A percentile compares a stretch with the other conserved stretches of the same genome.
Evolutionary conservation across 1,140 invertebrate species (phyloP).

Genomic region (Philaenus spumarius): DNA sequence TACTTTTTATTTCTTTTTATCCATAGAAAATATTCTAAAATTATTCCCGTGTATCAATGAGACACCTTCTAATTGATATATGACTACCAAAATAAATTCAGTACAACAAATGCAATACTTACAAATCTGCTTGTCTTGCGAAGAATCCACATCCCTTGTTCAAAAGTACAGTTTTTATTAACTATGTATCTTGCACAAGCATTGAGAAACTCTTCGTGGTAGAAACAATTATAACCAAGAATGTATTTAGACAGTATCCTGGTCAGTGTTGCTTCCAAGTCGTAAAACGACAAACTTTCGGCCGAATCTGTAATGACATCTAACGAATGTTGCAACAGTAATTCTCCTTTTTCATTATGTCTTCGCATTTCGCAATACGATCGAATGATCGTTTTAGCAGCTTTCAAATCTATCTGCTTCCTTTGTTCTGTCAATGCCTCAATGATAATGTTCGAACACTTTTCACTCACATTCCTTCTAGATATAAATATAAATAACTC

Average conservation of each 20-base stretch:
- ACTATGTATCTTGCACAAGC: constrained; percentile 42
- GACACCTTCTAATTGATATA: no score
- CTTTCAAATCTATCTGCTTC: constrained; percentile 20
- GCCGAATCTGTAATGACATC: constrained; percentile 37
- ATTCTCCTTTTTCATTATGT: not conserved
- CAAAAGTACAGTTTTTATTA: constrained; percentile 43
- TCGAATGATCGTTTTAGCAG: constrained; percentile 25
- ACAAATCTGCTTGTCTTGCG: constrained; percentile 46
- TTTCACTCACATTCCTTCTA: constrained; percentile 41
- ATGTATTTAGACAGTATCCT: constrained; percentile 40
- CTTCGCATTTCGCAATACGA: constrained; percentile 1
- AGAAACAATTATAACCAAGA: constrained; percentile 42
- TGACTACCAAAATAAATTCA: no score
- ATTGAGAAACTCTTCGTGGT: constrained; percentile 50
- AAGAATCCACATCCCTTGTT: constrained; percentile 42
- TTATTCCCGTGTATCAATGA: no score
- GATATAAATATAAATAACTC: constrained; percentile 47
- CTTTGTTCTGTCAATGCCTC: constrained; percentile 10
- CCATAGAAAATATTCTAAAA: no score
- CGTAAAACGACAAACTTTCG: constrained; percentile 38
- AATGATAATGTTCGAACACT: constrained; percentile 33
- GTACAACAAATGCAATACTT: no score
- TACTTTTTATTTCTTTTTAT: no score
- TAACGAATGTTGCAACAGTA: constrained; percentile 12
- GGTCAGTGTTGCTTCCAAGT: constrained; percentile 42